phyloP scores from a whole-genome alignment of 2,888 invertebrate genomes.

The Euclidia mi region DNA sequence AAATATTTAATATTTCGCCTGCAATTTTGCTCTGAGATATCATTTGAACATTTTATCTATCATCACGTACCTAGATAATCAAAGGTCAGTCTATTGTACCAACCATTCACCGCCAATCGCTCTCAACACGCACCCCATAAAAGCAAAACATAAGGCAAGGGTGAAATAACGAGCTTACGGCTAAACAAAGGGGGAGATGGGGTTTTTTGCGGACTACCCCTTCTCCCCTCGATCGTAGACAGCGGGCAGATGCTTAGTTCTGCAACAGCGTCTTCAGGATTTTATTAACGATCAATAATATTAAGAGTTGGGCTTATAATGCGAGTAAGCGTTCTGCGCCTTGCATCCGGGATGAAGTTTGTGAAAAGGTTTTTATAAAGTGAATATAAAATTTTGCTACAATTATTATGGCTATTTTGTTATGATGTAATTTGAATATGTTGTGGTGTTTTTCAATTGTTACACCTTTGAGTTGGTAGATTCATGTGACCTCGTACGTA shows the following conservation, averaged over 20 bases:
- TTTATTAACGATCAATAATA: constrained; percentile 41
- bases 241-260: constrained; percentile 48
- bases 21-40: no score
- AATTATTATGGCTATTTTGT: no score
- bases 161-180: constrained; percentile 78
- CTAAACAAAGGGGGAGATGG: constrained; percentile 69
- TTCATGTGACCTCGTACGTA: no score
- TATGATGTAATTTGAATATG: no score
- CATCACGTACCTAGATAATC: not conserved
- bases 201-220: constrained; percentile 57
- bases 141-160: constrained; percentile 73
- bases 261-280: constrained; percentile 37
- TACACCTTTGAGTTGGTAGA: no score
- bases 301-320: constrained; percentile 14
- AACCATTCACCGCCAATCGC: constrained; percentile 8
- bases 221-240: constrained; percentile 26
- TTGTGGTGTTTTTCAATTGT: no score
- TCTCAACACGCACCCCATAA: constrained; percentile 49
- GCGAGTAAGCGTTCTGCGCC: not conserved
- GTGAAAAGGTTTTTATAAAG: not conserved
- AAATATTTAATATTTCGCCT: no score
- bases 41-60: not conserved
- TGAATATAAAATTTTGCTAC: no score
- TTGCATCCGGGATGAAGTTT: not conserved
- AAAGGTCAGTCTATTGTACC: not conserved